Base-by-base conservation (phyloP, 2,888 invertebrate genomes). In the Nemoura dubitans region DNA sequence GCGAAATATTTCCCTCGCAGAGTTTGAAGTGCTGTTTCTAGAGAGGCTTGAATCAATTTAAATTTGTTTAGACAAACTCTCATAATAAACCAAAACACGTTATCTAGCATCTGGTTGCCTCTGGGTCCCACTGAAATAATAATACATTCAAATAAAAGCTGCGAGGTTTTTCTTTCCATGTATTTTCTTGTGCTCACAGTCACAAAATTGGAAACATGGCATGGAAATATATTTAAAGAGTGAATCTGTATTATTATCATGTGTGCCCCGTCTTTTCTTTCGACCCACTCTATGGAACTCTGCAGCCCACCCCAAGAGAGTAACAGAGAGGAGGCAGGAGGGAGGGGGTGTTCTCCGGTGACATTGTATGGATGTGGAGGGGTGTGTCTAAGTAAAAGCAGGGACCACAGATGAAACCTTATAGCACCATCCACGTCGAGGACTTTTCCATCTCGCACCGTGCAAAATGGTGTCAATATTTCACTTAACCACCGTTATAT, bases 301-400 rank as follows among this genome's bases (percentile, higher is more conserved):
- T 88, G 91, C 91, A 86, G 89, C 91, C 89, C 29, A 87, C 89
- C 29, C 59, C 59, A 43, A 30, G 83, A 83, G 83, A 36, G 43
- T 36, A 42, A 42, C 21, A 30, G 36, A 25, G 83, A 25, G 27
- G n/a, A n/a, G 42, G 81, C 21, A 30, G 36, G 30, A 43, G 43
- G 27, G n/a, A n/a, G 42, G 81, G 81, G 81, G 5, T 30, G 25
- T 16, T 81, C 59, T 59, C 59, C 59, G 59, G 59, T 59, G 59
- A 59, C 59, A 59, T 59, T 59, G 59, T 59, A 14, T 59, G 59
- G 59, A 59, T 59, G 59, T 59, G 16, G 43, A 59, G 83, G 42
- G 42, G 76, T 26, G 59, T 2, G 76, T 21, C 76, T 84, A 84
- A 84, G 84, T 84, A 59, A 84, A 84, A 84, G 59, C 84, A 59